These are phyloP conservation scores for Nycticebus coucang DNA, from an alignment of 2,113 vertebrate genomes.

Conservation along the genomic window DNA sequence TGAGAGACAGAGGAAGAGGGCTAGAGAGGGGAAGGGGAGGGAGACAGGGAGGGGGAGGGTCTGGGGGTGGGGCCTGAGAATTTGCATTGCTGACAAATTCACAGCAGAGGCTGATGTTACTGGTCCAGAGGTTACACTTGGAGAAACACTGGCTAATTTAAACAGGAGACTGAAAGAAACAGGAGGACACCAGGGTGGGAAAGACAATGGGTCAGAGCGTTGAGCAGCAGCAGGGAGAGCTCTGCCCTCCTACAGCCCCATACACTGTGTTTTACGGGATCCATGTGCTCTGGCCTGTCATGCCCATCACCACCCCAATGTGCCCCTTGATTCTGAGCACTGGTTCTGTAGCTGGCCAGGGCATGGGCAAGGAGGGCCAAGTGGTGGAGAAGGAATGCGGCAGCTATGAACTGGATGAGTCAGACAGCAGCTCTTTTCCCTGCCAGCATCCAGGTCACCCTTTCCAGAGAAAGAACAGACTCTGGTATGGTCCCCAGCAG, in stretches of 20 bases:
- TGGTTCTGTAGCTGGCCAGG: neutral
- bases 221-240: neutral
- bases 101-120: neutral
- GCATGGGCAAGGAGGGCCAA: neutral
- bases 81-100: neutral
- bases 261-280: neutral
- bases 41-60: neutral
- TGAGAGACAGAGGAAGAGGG: neutral
- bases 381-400: neutral
- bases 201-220: neutral
- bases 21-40: neutral
- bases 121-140: neutral
- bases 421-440: neutral
- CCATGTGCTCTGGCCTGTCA: neutral
- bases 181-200: neutral
- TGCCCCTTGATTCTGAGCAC: neutral
- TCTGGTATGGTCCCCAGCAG: neutral
- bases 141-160: neutral
- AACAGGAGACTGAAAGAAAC: neutral
- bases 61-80: neutral
- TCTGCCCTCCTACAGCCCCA: neutral
- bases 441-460: neutral
- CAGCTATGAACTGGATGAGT: neutral
- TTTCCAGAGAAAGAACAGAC: neutral
- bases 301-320: neutral